Percentiles rank a stretch among this genome's conserved stretches.
phyloP scores from a whole-genome alignment of 2,797 vertebrate genomes.

The Tadarida brasiliensis region DNA sequence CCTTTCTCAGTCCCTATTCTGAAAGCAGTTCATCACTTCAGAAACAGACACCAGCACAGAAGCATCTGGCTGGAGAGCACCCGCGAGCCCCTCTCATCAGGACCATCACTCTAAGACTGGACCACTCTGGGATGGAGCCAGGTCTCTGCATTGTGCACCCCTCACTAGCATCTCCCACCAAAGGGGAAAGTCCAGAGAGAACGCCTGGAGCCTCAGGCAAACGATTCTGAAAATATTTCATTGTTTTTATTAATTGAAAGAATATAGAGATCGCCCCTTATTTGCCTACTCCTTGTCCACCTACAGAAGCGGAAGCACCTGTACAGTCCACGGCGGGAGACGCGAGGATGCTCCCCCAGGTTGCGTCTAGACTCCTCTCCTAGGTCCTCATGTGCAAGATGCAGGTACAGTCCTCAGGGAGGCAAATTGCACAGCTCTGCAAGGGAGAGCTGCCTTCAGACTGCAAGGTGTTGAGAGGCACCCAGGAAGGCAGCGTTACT shows the following conservation, averaged over 20 bases:
- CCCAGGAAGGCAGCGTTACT: background rate
- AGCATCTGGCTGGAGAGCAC: constrained; percentile 38
- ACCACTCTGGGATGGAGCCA: background rate
- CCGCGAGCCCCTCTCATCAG: background rate
- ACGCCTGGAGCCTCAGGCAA: constrained; percentile 36
- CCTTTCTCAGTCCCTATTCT: constrained; percentile 54
- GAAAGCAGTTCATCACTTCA: constrained; percentile 48
- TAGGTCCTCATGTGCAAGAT: background rate
- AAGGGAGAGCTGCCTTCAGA: background rate
- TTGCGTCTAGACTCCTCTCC: background rate
- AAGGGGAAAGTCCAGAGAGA: constrained; percentile 2
- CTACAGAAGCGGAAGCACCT: background rate
- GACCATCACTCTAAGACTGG: background rate
- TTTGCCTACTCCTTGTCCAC: background rate
- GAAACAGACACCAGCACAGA: background rate
- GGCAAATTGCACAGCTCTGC: background rate
- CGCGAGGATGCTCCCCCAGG: background rate
- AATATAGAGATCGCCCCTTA: background rate
- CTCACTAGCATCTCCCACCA: constrained; percentile 11
- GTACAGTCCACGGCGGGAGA: background rate
- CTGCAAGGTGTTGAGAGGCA: background rate
- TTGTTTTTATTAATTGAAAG: constrained; percentile 40
- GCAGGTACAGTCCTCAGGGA: background rate
- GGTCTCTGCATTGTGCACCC: background rate
- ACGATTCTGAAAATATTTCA: constrained; percentile 21